phyloP scores from a whole-genome alignment of 2,888 invertebrate species.

The Drosophila tripunctata region DNA sequence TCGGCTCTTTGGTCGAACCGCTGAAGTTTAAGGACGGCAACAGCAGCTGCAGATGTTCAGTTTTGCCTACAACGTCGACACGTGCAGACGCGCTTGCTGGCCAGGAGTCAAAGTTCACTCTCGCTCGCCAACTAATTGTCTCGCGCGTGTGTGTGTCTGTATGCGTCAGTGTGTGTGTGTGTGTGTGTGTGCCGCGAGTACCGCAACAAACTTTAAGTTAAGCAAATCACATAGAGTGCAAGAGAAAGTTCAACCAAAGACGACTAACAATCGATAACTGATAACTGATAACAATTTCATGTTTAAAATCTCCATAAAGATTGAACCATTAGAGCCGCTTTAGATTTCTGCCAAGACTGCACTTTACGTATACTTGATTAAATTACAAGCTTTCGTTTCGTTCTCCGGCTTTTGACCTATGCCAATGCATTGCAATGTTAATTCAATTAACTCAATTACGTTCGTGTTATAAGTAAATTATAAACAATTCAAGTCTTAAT shows the following conservation, averaged over 20 bases:
- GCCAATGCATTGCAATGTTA: conserved; percentile 11
- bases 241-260: conserved; percentile 43
- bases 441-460: conserved; percentile 45
- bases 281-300: conserved; percentile 12
- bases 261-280: conserved; percentile 14
- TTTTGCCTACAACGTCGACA: conserved; percentile 55
- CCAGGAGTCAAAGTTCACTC: not conserved
- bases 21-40: conserved; percentile 70
- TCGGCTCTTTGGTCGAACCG: conserved; percentile 3
- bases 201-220: conserved; percentile 52
- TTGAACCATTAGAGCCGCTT: not conserved
- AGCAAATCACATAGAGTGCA: conserved; percentile 42
- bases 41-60: conserved; percentile 50
- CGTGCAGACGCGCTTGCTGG: conserved; percentile 53
- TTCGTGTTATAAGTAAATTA: conserved; percentile 50
- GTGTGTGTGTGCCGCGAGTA: conserved; percentile 18
- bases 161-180: conserved; percentile 12
- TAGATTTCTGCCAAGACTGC: conserved; percentile 12
- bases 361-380: conserved; percentile 11
- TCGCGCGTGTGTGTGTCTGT: conserved; percentile 2
- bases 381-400: conserved; percentile 14
- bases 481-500: conserved; percentile 44
- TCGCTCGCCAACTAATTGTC: not conserved
- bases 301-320: not conserved
- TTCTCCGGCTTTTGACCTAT: conserved; percentile 11